Percentiles rank a stretch among this genome's conserved stretches.
Conservation (phyloP, 2,797 vertebrate species). For the Gymnoscopelus braueri region DNA sequence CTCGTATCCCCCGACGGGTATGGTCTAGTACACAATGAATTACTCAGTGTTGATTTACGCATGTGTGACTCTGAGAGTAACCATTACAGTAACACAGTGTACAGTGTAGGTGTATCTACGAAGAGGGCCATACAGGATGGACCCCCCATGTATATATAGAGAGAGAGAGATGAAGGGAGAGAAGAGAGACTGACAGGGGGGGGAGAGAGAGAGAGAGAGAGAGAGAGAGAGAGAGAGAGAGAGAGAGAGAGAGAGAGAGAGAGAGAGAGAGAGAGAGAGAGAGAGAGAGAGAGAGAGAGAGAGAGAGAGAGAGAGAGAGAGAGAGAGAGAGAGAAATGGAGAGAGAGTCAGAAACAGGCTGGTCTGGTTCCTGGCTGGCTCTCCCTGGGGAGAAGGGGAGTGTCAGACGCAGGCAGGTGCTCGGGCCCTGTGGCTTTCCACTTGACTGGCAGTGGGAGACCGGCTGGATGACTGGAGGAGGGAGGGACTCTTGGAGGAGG, state of each 20-base stretch:
- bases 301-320: slow-evolving; percentile 28
- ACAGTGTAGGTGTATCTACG: no score
- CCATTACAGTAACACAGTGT: no score
- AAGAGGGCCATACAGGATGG: no score
- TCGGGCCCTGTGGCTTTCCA: slow-evolving; percentile 44
- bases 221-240: slow-evolving; percentile 21
- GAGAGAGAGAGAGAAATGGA: background rate
- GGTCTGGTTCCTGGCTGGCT: slow-evolving; percentile 68
- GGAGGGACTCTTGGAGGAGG: slow-evolving; percentile 44
- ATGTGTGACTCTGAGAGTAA: no score
- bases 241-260: slow-evolving; percentile 6
- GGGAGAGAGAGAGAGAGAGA: slow-evolving; percentile 20
- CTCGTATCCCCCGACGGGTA: no score
- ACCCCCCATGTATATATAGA: background rate
- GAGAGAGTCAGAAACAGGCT: slow-evolving; percentile 63
- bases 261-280: slow-evolving; percentile 2
- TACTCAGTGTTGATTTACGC: no score
- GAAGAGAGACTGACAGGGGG: slow-evolving; percentile 28
- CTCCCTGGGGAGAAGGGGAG: slow-evolving; percentile 71
- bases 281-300: slow-evolving; percentile 24
- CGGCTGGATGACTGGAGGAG: slow-evolving; percentile 38
- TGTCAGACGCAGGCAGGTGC: slow-evolving; percentile 45
- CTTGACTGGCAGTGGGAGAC: slow-evolving; percentile 62
- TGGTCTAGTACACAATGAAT: no score
- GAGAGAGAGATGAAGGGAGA: background rate